These are phyloP conservation scores for Montipora foliosa DNA, from an alignment of 64 coral and sea anemone species.

Conservation along the genomic window DNA sequence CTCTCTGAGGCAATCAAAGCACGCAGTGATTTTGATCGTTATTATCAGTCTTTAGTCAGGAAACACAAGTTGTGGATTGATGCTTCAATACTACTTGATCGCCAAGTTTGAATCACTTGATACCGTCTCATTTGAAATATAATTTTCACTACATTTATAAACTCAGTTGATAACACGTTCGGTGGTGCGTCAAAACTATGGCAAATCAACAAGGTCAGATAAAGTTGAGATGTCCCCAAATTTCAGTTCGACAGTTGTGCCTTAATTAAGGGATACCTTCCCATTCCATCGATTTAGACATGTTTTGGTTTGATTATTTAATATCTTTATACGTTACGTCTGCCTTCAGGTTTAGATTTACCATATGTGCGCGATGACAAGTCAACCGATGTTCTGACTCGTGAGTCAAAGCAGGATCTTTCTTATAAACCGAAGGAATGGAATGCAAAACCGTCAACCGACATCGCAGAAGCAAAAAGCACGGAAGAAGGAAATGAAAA, in stretches of 20 bases:
- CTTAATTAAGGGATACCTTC: no score
- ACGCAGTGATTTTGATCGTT: not conserved
- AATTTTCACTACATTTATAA: no score
- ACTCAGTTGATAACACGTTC: not conserved
- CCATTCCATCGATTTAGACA: not conserved
- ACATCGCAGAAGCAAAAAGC: slow-evolving; percentile 11
- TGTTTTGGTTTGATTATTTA: not conserved
- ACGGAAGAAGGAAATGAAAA: slow-evolving; percentile 40
- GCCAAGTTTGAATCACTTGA: no score
- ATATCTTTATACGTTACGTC: not conserved
- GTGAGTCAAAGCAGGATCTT: slow-evolving; percentile 35
- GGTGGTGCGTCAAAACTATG: not conserved
- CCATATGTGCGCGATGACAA: slow-evolving; percentile 68
- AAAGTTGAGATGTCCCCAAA: not conserved
- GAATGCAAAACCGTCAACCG: slow-evolving; percentile 24
- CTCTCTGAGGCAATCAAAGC: not conserved
- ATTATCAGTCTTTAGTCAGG: not conserved
- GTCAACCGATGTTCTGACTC: slow-evolving; percentile 81
- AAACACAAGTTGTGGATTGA: not conserved
- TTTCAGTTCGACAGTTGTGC: no score
- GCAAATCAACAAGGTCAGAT: slow-evolving; percentile 7
- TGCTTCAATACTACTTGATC: no score
- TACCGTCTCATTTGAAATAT: no score
- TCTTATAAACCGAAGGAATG: slow-evolving; percentile 76
- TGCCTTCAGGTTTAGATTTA: slow-evolving; percentile 29